Conservation (phyloP, 2,797 vertebrate genomes). For the Rachycentron canadum region DNA sequence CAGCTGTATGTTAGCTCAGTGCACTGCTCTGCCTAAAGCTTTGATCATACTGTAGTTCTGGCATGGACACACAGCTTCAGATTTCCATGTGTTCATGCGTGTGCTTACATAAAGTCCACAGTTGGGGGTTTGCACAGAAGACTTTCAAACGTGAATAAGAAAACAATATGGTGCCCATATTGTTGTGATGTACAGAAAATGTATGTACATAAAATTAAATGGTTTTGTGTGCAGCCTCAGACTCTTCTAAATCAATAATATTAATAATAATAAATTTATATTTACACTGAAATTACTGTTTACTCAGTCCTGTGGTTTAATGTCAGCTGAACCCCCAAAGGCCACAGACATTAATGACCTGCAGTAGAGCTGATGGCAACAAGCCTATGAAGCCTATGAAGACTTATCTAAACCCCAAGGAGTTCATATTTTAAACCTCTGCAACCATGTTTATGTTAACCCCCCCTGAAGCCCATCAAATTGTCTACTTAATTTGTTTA, state of each 20-base stretch:
- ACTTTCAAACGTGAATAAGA: background rate
- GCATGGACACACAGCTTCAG: background rate
- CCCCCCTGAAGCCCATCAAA: slow-evolving; percentile 8
- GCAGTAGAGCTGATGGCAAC: slow-evolving; percentile 8
- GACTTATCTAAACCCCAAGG: slow-evolving; percentile 10
- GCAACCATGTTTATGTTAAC: slow-evolving; percentile 22
- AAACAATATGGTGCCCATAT: background rate
- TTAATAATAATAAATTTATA: background rate
- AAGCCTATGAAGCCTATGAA: slow-evolving; percentile 15
- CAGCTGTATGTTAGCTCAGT: background rate
- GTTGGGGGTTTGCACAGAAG: too few species aligned
- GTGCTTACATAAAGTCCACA: background rate
- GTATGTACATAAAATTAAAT: background rate
- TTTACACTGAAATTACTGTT: background rate
- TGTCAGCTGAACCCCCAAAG: slow-evolving; percentile 5
- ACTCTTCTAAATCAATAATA: background rate
- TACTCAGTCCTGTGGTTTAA: background rate
- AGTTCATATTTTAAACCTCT: slow-evolving; percentile 13
- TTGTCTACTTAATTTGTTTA: slow-evolving; percentile 30
- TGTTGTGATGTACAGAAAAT: too few species aligned
- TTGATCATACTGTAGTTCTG: background rate
- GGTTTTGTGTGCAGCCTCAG: background rate
- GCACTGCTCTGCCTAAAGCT: background rate
- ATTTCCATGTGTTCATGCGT: background rate
- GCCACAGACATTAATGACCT: slow-evolving; percentile 10